A percentile compares a stretch with the other conserved stretches of the same genome.
Evolutionary conservation across 2,113 vertebrate species (phyloP).

Genomic region (Montifringilla adamsi): DNA sequence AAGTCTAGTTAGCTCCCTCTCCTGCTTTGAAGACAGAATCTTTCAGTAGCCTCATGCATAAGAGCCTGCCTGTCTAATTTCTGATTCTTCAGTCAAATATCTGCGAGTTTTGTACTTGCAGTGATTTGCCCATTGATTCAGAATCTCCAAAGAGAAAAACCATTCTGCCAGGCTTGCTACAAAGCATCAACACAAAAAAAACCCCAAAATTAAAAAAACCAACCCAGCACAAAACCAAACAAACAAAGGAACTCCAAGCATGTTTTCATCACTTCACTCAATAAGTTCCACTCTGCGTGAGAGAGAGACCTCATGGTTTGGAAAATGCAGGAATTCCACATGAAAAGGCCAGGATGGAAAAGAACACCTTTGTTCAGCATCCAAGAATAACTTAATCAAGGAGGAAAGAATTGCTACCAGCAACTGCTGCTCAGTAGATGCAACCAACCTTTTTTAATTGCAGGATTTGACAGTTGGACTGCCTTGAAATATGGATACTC

Average conservation of each 20-base stretch:
- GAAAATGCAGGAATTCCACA: background rate
- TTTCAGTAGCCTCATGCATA: fast-evolving
- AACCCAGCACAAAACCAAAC: background rate
- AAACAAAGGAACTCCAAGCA: background rate
- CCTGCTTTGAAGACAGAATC: background rate
- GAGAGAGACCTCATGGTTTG: background rate
- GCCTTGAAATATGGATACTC: background rate
- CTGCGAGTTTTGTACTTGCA: background rate
- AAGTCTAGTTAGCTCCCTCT: background rate
- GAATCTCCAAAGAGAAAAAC: background rate
- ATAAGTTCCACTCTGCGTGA: background rate
- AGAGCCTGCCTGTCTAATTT: background rate
- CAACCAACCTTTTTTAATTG: background rate
- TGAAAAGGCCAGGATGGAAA: background rate
- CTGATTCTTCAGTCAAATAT: background rate
- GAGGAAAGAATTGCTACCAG: background rate
- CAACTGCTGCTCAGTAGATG: background rate
- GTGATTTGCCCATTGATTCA: background rate
- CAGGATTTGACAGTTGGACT: background rate
- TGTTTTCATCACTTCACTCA: background rate
- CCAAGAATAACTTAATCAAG: background rate
- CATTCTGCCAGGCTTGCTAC: background rate
- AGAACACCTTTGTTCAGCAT: background rate
- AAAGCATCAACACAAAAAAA: background rate
- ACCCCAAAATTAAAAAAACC: fast-evolving